Base-by-base conservation (phyloP, 2,113 vertebrate species). In the Acrocephalus arundinaceus region DNA sequence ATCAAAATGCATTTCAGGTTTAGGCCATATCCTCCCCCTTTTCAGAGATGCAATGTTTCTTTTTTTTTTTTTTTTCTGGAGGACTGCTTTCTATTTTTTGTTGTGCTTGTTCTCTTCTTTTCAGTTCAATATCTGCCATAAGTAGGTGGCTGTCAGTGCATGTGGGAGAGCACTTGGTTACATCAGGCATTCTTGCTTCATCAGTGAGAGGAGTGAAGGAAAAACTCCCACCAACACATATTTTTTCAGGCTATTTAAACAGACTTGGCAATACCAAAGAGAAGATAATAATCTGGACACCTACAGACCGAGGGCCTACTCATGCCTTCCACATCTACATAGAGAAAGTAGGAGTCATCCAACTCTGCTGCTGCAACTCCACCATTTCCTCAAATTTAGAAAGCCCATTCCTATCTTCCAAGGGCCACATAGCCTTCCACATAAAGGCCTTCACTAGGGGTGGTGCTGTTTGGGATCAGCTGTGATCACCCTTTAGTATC, bases 181-280 rank as follows among this genome's bases (percentile, higher is more conserved):
- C 55, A 88, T 83, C 67, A 93, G 67, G 41, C 86, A 91, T 94
- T 89, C 83, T 87, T 93, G 68, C 14, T 91, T 94, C 93, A 35
- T 86, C 67, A 90, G 74, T 91, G 78, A 94, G 78, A 94, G 63
- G 46, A 94, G 54, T 93, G 85, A 94, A 87, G 68, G 54, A 90
- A 91, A 93, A 96, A 93, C 93, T 94, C 93, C 93, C 63, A 97
- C 94, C 2, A 0, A 49, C 16, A 89, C 31, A 54, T 28, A 41
- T 87, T 91, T 92, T 93, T 91, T 92, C 71, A 89, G 31, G 19
- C 37, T 83, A 19, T 91, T 83, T 86, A 83, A 95, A 91, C 33
- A 91, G 27, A 90, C 4, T 81, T 79, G 62, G 45, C 57, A 87
- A 62, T 49, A 81, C 35, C 28, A 51, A 91, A 62, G 51, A 70